Evolutionary conservation across 1,140 invertebrate species (phyloP), one percentile per base, ranked within the genome.

Genomic region (Pseudobourletiella spinata): DNA sequence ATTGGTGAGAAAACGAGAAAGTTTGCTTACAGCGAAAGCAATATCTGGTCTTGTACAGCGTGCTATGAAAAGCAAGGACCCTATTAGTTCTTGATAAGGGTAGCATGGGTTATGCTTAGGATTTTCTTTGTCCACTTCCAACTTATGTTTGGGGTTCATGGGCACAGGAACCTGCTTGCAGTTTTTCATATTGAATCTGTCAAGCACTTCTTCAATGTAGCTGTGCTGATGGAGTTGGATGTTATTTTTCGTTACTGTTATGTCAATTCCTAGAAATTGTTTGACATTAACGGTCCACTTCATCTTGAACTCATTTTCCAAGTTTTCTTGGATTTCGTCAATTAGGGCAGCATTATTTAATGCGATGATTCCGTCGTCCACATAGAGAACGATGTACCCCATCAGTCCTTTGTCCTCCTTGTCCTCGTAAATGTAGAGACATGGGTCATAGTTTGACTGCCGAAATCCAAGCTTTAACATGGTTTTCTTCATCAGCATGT

Each of bases 291-390:
- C 30, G 1, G n/a, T 42, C 14, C 44, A 11, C 22, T 6, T 70
- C n/a, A 74, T 64, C 64, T 71, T 57, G 50, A 73, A 73, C 35
- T 65, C 24, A 16, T 68, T 32, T 43, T 43, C 32, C 0, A 77
- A 65, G 1, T 59, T 54, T 14, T 0, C 3, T 20, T 64, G 54
- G 14, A 70, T 50, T 14, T 67, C 57, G 42, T 74, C 65, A 48
- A 11, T 11, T 25, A 55, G 43, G 24, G 18, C 44, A 22, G 63
- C 25, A 25, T 46, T 68, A 1, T 64, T 68, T 1, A 55, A 55
- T 25, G 74, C 51, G 28, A 50, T 2, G 8, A 76, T 25, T 20
- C 75, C 76, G 71, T 80, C 78, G 72, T 80, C 78, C 14, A 79
- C 76, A 73, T 77, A 78, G 3, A 79, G 66, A n/a, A 70, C 72